Evolutionary conservation across 2,113 vertebrate species (phyloP).

Genomic region (Malurus alboscapulatus): DNA sequence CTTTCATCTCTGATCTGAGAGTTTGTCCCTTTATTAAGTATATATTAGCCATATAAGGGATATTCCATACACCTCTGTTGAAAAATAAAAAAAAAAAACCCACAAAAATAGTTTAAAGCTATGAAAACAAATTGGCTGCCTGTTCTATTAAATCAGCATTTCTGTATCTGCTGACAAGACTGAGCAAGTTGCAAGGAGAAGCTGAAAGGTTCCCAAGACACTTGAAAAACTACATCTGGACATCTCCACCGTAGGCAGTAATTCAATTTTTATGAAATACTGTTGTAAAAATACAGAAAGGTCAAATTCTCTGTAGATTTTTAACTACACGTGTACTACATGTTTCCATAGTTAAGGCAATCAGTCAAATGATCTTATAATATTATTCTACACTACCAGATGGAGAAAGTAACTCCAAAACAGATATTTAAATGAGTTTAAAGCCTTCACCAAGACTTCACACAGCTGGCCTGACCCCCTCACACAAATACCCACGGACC

Average conservation of each 20-base stretch:
- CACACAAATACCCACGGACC: not conserved
- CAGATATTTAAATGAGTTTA: not conserved
- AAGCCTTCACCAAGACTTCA: not conserved
- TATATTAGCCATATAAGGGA: conserved; percentile 92
- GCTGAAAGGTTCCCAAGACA: not conserved
- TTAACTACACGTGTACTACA: not conserved
- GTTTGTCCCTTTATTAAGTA: conserved; percentile 89
- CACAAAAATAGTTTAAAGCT: not conserved
- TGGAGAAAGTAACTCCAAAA: conserved; percentile 3
- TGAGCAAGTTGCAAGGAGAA: not conserved
- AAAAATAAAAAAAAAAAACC: not conserved
- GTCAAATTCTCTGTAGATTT: not conserved
- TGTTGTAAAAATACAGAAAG: not conserved
- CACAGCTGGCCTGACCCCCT: conserved; percentile 9
- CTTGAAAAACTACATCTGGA: conserved; percentile 34
- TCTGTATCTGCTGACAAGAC: not conserved
- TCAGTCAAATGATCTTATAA: not conserved
- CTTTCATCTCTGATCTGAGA: conserved; percentile 88
- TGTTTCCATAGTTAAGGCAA: not conserved
- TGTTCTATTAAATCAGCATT: not conserved
- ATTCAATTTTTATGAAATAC: not conserved
- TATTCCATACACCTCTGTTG: conserved; percentile 92
- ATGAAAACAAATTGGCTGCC: not conserved
- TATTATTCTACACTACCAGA: not conserved
- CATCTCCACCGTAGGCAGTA: not conserved